A percentile compares a stretch with the other conserved stretches of the same genome.
Evolutionary conservation across 1,140 invertebrate species (phyloP).

Genomic region (Hormaphis cornu): DNA sequence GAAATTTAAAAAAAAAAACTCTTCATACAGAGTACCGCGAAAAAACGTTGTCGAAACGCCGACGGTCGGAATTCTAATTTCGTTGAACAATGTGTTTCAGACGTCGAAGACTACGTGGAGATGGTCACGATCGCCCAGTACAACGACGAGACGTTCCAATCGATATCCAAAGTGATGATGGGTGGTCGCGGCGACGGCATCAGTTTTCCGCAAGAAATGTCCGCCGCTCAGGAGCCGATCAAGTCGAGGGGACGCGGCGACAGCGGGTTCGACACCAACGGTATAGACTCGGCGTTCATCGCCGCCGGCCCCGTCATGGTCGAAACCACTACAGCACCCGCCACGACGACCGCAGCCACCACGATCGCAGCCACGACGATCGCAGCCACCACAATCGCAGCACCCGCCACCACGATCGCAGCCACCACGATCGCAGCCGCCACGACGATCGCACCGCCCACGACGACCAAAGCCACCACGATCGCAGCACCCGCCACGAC

Average conservation of each 20-base stretch:
- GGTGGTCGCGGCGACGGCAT: not conserved
- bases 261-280: not conserved
- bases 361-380: slow-evolving; percentile 48
- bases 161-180: slow-evolving; percentile 5
- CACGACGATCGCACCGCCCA: slow-evolving; percentile 22
- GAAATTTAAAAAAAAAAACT: no score
- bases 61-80: no score
- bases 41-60: no score
- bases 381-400: slow-evolving; percentile 43
- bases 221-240: slow-evolving; percentile 19
- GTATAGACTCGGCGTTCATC: not conserved
- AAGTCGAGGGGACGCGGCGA: not conserved
- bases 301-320: not conserved
- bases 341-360: not conserved
- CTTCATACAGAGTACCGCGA: no score
- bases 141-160: slow-evolving; percentile 1
- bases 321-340: slow-evolving; percentile 44
- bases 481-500: not conserved
- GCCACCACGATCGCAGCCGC: slow-evolving; percentile 41
- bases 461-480: slow-evolving; percentile 46
- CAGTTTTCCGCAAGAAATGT: slow-evolving; percentile 26
- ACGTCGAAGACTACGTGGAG: slow-evolving; percentile 10
- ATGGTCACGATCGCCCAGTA: slow-evolving; percentile 11
- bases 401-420: slow-evolving; percentile 48
- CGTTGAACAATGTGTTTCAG: not conserved